Conservation (phyloP, 2,888 invertebrate genomes). For the Idaea dimidiata region DNA sequence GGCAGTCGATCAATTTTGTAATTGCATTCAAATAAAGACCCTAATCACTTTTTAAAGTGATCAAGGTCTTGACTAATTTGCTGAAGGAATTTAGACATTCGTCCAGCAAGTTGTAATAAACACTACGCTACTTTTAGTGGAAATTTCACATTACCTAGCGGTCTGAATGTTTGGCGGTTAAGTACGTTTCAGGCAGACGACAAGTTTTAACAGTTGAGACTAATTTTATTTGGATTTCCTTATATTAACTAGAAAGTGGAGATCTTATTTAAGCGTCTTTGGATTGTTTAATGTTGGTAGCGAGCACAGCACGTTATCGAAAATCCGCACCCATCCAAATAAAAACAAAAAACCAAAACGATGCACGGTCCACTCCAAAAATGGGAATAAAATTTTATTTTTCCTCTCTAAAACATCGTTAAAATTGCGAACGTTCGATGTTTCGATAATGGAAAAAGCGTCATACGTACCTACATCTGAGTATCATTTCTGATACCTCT, state of each 20-base stretch:
- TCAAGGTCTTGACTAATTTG: no score
- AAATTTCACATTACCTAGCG: conserved; percentile 9
- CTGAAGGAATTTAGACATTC: no score
- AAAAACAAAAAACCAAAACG: conserved; percentile 18
- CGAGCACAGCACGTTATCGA: conserved; percentile 41
- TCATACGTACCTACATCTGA: conserved; percentile 27
- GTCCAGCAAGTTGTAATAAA: no score
- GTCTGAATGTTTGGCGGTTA: conserved; percentile 22
- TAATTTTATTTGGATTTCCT: conserved; percentile 11
- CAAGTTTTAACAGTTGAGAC: conserved; percentile 25
- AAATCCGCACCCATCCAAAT: conserved; percentile 18
- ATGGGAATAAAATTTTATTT: conserved; percentile 24
- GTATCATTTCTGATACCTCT: conserved; percentile 39
- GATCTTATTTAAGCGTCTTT: conserved; percentile 63
- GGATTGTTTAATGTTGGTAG: conserved; percentile 27
- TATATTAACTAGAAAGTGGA: conserved; percentile 30
- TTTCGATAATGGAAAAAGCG: conserved; percentile 33
- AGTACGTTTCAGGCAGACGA: conserved; percentile 28
- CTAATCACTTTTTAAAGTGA: no score
- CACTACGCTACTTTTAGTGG: no score
- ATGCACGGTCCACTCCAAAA: conserved; percentile 15
- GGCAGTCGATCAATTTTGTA: no score
- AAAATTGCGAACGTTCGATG: conserved; percentile 25
- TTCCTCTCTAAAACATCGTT: conserved; percentile 16
- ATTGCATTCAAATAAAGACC: no score